Evolutionary conservation across 2,797 vertebrate species (phyloP).

Genomic region (Scolopax rusticola): DNA sequence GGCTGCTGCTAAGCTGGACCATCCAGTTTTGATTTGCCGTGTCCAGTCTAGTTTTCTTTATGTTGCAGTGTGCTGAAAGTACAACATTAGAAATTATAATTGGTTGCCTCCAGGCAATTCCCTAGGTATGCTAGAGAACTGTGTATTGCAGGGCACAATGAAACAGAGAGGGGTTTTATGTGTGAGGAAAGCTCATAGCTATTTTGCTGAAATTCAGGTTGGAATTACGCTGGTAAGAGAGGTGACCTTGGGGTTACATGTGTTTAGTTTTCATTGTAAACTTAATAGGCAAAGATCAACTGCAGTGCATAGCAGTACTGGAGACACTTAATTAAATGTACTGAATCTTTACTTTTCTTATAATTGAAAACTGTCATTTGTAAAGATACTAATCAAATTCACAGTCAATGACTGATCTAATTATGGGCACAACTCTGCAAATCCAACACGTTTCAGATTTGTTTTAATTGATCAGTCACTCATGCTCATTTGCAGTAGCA

Average conservation of each 20-base stretch:
- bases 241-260: slow-evolving; percentile 33
- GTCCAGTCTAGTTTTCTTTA: background rate
- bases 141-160: background rate
- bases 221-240: background rate
- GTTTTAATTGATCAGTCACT: slow-evolving; percentile 72
- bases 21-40: background rate
- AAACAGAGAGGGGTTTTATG: background rate
- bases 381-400: slow-evolving; percentile 67
- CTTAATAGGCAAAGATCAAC: slow-evolving; percentile 55
- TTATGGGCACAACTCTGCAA: slow-evolving; percentile 45
- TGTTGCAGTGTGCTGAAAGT: background rate
- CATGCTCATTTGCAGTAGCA: slow-evolving; percentile 56
- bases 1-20: background rate
- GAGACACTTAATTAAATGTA: slow-evolving; percentile 57
- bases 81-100: slow-evolving; percentile 38
- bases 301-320: background rate
- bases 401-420: slow-evolving; percentile 64
- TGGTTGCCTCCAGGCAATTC: slow-evolving; percentile 7
- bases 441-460: slow-evolving; percentile 49
- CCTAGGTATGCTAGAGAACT: background rate
- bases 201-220: slow-evolving; percentile 25
- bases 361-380: slow-evolving; percentile 68
- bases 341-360: slow-evolving; percentile 62
- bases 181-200: background rate
- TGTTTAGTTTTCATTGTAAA: slow-evolving; percentile 58